These are phyloP conservation scores for Acanthochromis polyacanthus DNA, from an alignment of 2,113 vertebrate genomes.

Conservation along the genomic window DNA sequence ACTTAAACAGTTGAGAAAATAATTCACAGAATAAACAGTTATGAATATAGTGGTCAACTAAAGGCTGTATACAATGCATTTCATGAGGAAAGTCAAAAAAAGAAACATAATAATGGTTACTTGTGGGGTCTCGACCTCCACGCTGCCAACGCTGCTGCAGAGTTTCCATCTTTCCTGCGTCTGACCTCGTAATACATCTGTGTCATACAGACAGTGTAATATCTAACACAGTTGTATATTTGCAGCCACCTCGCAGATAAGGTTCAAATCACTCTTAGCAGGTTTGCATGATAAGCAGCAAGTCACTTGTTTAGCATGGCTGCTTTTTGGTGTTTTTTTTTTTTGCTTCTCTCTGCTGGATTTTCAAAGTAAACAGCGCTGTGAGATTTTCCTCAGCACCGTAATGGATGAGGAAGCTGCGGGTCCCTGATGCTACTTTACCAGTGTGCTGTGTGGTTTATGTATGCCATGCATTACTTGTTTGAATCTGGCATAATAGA, in stretches of 20 bases:
- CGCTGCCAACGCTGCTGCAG: not conserved
- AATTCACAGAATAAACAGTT: no score
- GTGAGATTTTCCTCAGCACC: conserved; percentile 58
- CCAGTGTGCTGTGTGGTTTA: conserved; percentile 34
- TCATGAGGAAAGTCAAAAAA: no score
- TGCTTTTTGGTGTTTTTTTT: conserved; percentile 29
- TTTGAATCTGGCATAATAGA: conserved; percentile 34
- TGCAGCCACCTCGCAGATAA: not conserved
- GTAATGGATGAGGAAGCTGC: conserved; percentile 59
- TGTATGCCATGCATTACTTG: conserved; percentile 52
- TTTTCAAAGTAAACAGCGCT: conserved; percentile 68
- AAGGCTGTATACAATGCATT: no score
- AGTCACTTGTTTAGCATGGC: conserved; percentile 49
- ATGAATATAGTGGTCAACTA: no score
- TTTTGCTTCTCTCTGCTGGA: conserved; percentile 61
- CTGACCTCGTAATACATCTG: not conserved
- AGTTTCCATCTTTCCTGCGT: not conserved
- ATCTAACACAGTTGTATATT: conserved; percentile 1
- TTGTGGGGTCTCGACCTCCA: not conserved
- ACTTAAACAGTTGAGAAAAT: no score
- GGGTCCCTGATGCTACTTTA: conserved; percentile 36
- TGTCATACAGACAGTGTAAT: not conserved
- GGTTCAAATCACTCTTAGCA: not conserved
- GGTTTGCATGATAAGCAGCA: conserved; percentile 34
- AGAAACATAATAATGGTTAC: no score